phyloP scores from a whole-genome alignment of 23 tunicate genomes.

The Trididemnum nubilum region DNA sequence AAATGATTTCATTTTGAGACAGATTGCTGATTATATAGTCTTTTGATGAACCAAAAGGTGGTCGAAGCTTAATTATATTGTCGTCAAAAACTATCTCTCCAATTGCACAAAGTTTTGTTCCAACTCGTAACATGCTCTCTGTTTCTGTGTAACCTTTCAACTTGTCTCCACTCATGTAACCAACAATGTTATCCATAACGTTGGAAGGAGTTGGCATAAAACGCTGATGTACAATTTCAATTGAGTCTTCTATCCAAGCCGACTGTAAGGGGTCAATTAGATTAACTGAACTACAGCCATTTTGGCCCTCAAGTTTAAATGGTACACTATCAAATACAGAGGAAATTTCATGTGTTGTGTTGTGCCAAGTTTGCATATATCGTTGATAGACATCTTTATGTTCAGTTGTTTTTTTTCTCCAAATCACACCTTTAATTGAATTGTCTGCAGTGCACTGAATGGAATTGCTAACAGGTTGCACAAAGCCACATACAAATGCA shows the following conservation, averaged over 20 bases:
- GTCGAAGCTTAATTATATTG: conserved; percentile 40
- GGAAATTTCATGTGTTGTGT: conserved; percentile 45
- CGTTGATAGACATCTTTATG: conserved; percentile 65
- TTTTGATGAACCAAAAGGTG: conserved; percentile 29
- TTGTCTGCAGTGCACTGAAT: conserved; percentile 35
- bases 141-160: conserved; percentile 79
- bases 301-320: conserved; percentile 37
- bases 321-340: conserved; percentile 47
- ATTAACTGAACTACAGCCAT: conserved; percentile 10
- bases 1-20: conserved; percentile 51
- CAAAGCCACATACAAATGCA: conserved; percentile 71
- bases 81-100: conserved; percentile 73
- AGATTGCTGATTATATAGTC: conserved; percentile 67
- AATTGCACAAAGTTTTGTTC: conserved; percentile 72
- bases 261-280: conserved; percentile 65
- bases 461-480: conserved; percentile 30
- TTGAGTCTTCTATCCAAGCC: conserved; percentile 58
- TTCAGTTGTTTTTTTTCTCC: conserved; percentile 61
- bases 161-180: conserved; percentile 68
- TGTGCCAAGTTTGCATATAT: conserved; percentile 62
- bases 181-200: conserved; percentile 57
- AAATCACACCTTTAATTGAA: conserved; percentile 59
- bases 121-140: conserved; percentile 74
- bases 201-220: conserved; percentile 37
- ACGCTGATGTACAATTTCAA: conserved; percentile 50